Evolutionary conservation across 2,888 invertebrate genomes (phyloP), one percentile per base, ranked within the genome.

Genomic region (Drosophila fulvimacula): DNA sequence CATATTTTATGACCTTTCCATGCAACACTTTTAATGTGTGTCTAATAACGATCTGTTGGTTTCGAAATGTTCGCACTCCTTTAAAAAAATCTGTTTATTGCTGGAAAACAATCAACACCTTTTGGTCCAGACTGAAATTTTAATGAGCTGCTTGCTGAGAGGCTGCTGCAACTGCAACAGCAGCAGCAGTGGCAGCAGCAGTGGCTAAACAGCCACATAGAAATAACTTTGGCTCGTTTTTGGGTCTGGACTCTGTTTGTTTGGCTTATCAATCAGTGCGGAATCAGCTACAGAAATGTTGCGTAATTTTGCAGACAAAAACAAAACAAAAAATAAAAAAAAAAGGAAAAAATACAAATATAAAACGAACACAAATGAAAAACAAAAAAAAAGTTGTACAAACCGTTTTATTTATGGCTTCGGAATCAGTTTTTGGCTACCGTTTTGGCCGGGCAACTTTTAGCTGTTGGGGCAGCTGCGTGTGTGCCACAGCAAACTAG

Each of bases 181-280:
- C 15, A 5, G 13, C 21, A 9, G 30, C 61, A 27, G n/a, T n/a
- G n/a, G n/a, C n/a, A n/a, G n/a, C n/a, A n/a, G n/a, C n/a, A n/a
- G 69, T 10, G 17, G 30, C 48, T 21, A 51, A 51, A 10, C 51
- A 69, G 65, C 56, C 19, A 27, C 42, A 57, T 57, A 32, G 57
- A 46, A 64, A 68, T 58, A 39, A 30, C 32, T 62, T 62, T 6
- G n/a, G 19, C 36, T 61, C 19, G 38, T 52, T 68, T 63, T 64
- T 68, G 60, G 49, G 46, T 46, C 55, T 36, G 13, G 39, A 65
- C 21, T 56, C 9, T 51, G 21, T 82, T 72, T 81, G 67, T 82
- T 76, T 77, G 52, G 78, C 70, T 81, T 81, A 81, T 81, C 84
- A 83, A 83, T 83, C 83, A 83, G 79, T 81, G 67, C 69, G 79